Conservation (phyloP, 2,888 invertebrate genomes). For the Rhabditoides inermis region DNA sequence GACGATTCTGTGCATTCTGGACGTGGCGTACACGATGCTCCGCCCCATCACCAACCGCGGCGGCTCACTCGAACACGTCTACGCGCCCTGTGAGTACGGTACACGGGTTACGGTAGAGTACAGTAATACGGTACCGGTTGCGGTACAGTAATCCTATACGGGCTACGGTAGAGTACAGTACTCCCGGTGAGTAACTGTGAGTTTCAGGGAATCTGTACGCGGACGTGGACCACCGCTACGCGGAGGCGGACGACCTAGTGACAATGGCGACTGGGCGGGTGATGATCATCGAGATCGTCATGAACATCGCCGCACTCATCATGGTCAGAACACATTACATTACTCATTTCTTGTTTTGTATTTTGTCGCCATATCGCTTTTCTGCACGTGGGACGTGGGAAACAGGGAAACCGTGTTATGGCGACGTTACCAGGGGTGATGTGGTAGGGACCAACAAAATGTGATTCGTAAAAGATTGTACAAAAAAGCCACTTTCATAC, state of each 20-base stretch:
- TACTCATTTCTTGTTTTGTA: not conserved
- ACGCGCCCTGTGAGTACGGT: slow-evolving; percentile 15
- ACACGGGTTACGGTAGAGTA: not conserved
- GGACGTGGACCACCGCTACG: slow-evolving; percentile 43
- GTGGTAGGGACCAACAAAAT: too few relatives aligned
- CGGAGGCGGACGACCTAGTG: slow-evolving; percentile 33
- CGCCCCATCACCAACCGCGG: too few relatives aligned
- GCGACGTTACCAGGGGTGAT: too few relatives aligned
- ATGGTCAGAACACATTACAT: slow-evolving; percentile 15
- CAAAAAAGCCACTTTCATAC: too few relatives aligned
- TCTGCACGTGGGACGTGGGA: not conserved
- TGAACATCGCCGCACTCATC: slow-evolving; percentile 38
- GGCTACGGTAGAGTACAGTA: not conserved
- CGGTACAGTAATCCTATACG: not conserved
- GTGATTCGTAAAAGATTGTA: too few relatives aligned
- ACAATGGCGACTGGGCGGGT: slow-evolving; percentile 47
- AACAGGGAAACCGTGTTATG: not conserved
- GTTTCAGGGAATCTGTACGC: slow-evolving; percentile 45
- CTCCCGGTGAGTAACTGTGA: not conserved
- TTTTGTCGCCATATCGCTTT: not conserved
- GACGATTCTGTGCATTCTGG: too few relatives aligned
- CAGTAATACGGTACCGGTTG: not conserved
- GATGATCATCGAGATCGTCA: slow-evolving; percentile 41
- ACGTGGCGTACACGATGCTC: too few relatives aligned
- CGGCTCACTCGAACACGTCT: slow-evolving; percentile 17